Conservation (phyloP, 2,797 vertebrate genomes). For the Semotilus atromaculatus region DNA sequence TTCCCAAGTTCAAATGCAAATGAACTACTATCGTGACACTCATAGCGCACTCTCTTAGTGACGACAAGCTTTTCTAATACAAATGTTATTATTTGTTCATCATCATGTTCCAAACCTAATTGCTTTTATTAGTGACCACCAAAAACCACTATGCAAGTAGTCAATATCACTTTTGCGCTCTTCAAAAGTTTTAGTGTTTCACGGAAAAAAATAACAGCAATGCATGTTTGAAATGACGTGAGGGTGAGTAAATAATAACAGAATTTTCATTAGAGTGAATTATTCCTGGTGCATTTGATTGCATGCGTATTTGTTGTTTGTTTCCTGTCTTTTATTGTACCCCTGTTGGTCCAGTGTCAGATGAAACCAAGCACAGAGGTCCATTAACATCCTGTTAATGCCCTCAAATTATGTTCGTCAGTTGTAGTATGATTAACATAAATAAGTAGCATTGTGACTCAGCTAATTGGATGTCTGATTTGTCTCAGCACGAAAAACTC, state of each 20-base stretch:
- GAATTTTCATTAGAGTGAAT: constrained; percentile 3
- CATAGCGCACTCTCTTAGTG: background rate
- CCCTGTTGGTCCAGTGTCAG: background rate
- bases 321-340: background rate
- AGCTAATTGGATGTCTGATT: constrained; percentile 14
- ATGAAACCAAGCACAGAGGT: constrained; percentile 33
- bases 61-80: background rate
- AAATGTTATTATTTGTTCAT: background rate
- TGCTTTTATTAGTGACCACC: background rate
- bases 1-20: background rate
- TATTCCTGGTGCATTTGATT: constrained; percentile 17
- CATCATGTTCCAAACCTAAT: background rate
- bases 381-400: constrained; percentile 13
- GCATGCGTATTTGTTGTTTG: constrained; percentile 33
- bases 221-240: constrained; percentile 2
- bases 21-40: background rate
- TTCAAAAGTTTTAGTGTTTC: background rate
- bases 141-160: background rate
- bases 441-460: background rate
- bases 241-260: constrained; percentile 11
- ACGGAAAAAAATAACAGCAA: background rate
- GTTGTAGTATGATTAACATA: background rate
- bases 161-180: background rate
- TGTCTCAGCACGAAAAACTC: constrained; percentile 70
- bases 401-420: background rate